phyloP scores from a whole-genome alignment of 2,888 invertebrate species.

The Timandra comae region DNA sequence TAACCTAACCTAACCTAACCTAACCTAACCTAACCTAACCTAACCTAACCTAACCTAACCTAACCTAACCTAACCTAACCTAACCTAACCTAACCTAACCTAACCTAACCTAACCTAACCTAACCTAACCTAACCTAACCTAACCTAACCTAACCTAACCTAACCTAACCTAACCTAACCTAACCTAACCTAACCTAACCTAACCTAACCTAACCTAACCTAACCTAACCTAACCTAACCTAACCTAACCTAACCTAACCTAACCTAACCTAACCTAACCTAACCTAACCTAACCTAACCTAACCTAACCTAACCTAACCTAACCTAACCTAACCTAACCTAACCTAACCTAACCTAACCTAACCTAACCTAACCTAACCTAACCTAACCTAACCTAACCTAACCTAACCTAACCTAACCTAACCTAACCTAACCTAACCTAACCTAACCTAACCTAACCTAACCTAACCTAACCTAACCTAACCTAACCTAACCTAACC shows the following conservation, averaged over 20 bases:
- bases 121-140: constrained; percentile 3
- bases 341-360: constrained; percentile 14
- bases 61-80: constrained; percentile 12
- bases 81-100: constrained; percentile 15
- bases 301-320: constrained; percentile 19
- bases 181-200: constrained; percentile 12
- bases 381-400: constrained; percentile 17
- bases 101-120: constrained; percentile 4
- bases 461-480: constrained; percentile 12
- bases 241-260: constrained; percentile 10
- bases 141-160: constrained; percentile 7
- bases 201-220: constrained; percentile 14
- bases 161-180: constrained; percentile 6
- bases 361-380: constrained; percentile 18
- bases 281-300: constrained; percentile 20
- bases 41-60: constrained; percentile 4
- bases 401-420: constrained; percentile 18
- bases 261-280: constrained; percentile 9
- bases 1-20: constrained; percentile 9
- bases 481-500: constrained; percentile 12
- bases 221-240: constrained; percentile 12
- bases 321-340: constrained; percentile 16
- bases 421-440: constrained; percentile 18
- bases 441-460: constrained; percentile 19
- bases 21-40: constrained; percentile 7